phyloP scores from a whole-genome alignment of 2,113 vertebrate species.

The Gulo gulo region DNA sequence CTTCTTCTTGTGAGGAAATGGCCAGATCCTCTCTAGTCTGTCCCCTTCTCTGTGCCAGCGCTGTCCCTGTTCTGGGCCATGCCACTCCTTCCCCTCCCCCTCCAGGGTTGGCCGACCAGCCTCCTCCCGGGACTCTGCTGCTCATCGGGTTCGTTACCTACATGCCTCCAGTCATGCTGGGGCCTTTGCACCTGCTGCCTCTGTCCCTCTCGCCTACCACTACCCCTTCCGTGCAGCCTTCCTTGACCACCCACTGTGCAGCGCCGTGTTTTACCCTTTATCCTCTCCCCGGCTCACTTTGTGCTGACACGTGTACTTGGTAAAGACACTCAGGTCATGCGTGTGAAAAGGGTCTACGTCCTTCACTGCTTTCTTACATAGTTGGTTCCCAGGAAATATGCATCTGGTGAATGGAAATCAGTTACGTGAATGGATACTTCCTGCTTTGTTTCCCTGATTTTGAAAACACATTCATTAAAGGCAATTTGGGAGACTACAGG shows the following conservation, averaged over 20 bases:
- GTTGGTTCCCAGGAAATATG: neutral
- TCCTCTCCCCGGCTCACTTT: neutral
- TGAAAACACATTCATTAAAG: neutral
- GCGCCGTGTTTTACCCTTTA: neutral
- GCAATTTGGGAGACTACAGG: neutral
- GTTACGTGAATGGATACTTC: neutral
- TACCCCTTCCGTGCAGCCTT: neutral
- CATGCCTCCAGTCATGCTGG: rapidly evolving
- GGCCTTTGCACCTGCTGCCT: neutral
- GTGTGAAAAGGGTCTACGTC: neutral
- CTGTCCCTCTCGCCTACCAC: neutral
- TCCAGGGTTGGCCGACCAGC: neutral
- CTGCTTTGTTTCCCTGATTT: neutral
- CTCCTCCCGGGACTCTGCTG: neutral
- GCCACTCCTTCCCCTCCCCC: neutral
- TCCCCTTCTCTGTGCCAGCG: neutral
- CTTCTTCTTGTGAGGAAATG: neutral
- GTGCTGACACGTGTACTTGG: neutral
- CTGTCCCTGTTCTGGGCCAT: neutral
- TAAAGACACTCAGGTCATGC: too few species aligned
- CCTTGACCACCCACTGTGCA: neutral
- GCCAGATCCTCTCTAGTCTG: neutral
- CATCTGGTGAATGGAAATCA: neutral
- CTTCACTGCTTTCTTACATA: neutral
- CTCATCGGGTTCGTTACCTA: rapidly evolving